phyloP scores from a whole-genome alignment of 2,113 vertebrate genomes.

The Cyanistes caeruleus region DNA sequence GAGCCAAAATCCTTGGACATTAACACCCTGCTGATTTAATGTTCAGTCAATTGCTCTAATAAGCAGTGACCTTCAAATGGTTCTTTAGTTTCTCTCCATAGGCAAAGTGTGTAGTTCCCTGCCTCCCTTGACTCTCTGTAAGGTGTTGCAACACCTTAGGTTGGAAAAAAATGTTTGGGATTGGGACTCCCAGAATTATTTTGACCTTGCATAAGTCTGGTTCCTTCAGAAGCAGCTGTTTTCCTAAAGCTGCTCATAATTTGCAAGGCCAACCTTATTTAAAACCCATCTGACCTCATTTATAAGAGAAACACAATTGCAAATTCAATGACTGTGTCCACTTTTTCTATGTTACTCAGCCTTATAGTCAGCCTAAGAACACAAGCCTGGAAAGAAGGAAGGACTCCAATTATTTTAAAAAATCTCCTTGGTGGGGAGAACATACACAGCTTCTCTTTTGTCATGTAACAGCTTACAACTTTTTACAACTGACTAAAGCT shows the following conservation, averaged over 20 bases:
- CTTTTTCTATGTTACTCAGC: background rate
- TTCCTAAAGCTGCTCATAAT: background rate
- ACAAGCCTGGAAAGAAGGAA: background rate
- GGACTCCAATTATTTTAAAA: background rate
- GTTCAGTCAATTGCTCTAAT: conserved; percentile 4
- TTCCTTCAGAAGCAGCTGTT: background rate
- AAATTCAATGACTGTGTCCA: background rate
- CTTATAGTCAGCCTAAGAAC: background rate
- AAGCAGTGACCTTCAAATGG: background rate
- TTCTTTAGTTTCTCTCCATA: background rate
- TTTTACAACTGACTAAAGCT: background rate
- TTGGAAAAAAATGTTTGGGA: background rate
- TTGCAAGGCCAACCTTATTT: background rate
- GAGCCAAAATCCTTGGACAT: conserved; percentile 8
- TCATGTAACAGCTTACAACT: background rate
- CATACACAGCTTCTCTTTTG: background rate
- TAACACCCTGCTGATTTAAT: conserved; percentile 30
- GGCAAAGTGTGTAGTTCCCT: background rate
- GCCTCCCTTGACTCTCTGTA: background rate
- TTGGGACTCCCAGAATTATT: background rate
- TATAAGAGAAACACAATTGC: background rate
- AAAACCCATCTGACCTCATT: background rate
- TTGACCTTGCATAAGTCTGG: background rate
- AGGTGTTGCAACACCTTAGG: background rate
- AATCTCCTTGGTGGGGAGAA: background rate